Conservation (phyloP, 2,888 invertebrate species). For the Cenopis cana region DNA sequence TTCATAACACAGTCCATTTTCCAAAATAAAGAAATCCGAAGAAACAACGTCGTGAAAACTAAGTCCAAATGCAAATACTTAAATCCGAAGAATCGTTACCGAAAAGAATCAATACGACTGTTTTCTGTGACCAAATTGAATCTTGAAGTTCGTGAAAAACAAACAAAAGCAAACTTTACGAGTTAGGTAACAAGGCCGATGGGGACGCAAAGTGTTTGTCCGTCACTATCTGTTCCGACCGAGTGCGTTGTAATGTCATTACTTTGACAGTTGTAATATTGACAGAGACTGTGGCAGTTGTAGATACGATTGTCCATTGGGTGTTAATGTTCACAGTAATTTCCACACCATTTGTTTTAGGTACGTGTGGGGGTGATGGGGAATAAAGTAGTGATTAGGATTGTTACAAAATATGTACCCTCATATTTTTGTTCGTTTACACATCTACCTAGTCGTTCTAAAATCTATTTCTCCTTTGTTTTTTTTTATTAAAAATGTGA, state of each 20-base stretch:
- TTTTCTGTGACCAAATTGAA: slow-evolving; percentile 66
- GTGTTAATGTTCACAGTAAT: slow-evolving; percentile 66
- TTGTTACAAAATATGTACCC: not conserved
- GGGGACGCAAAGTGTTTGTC: slow-evolving; percentile 44
- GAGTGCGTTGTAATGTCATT: slow-evolving; percentile 70
- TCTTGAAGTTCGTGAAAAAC: slow-evolving; percentile 13
- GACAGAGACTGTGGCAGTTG: slow-evolving; percentile 72
- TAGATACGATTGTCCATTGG: slow-evolving; percentile 67
- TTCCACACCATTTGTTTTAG: slow-evolving; percentile 66
- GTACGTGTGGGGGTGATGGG: not conserved
- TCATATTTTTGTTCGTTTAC: not conserved
- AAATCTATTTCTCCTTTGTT: too few relatives aligned
- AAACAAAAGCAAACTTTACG: slow-evolving; percentile 49
- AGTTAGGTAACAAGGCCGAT: slow-evolving; percentile 46
- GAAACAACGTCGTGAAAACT: not conserved
- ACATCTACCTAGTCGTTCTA: too few relatives aligned
- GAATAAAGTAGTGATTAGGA: slow-evolving; percentile 1
- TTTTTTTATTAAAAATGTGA: too few relatives aligned
- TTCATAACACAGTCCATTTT: not conserved
- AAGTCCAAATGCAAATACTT: slow-evolving; percentile 64
- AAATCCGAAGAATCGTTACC: slow-evolving; percentile 63
- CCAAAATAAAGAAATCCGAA: not conserved
- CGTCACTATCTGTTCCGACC: slow-evolving; percentile 72
- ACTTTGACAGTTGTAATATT: slow-evolving; percentile 65
- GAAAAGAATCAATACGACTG: slow-evolving; percentile 64